phyloP scores from a whole-genome alignment of 2,113 vertebrate genomes.

The Gracilinanus agilis region DNA sequence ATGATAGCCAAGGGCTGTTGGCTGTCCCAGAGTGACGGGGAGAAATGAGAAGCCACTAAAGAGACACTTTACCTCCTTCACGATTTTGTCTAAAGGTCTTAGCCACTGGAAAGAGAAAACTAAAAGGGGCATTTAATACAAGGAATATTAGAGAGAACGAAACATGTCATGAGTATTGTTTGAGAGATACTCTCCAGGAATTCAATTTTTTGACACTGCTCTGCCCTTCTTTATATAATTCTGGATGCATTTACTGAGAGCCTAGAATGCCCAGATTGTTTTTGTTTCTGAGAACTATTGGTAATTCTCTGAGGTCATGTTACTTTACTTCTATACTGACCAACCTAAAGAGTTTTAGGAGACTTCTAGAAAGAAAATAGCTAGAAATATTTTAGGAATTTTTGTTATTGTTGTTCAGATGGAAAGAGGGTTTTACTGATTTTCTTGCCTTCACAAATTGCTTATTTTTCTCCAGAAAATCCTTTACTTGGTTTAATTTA shows the following conservation, averaged over 20 bases:
- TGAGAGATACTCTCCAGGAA: background rate
- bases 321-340: background rate
- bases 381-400: background rate
- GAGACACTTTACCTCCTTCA: background rate
- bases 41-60: background rate
- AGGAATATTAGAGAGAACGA: background rate
- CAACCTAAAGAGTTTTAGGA: background rate
- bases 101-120: background rate
- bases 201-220: background rate
- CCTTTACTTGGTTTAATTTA: slow-evolving; percentile 20
- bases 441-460: slow-evolving; percentile 23
- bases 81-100: background rate
- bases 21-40: background rate
- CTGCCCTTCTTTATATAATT: background rate
- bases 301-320: background rate
- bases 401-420: slow-evolving; percentile 8
- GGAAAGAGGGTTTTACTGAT: background rate
- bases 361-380: background rate
- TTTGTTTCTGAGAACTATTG: background rate
- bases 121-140: background rate
- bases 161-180: background rate
- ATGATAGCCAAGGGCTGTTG: background rate
- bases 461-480: slow-evolving; percentile 1
- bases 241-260: background rate
- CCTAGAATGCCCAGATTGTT: background rate